Evolutionary conservation across 2,113 vertebrate genomes (phyloP).

Genomic region (Anoura caudifer): DNA sequence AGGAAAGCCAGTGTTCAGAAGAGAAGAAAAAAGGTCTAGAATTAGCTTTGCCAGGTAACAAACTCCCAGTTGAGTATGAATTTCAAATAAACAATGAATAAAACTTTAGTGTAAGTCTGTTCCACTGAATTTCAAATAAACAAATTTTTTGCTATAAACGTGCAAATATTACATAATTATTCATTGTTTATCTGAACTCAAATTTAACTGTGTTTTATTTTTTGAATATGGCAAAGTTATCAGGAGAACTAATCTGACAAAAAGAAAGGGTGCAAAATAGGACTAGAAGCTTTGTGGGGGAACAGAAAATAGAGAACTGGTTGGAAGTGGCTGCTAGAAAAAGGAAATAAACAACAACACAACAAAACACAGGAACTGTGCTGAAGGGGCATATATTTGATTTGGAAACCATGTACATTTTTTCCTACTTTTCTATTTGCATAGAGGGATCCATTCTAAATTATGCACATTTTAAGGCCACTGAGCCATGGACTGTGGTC

Average conservation of each 20-base stretch:
- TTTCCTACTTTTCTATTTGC: not conserved
- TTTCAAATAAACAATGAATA: not conserved
- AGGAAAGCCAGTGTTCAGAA: not conserved
- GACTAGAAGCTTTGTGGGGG: not conserved
- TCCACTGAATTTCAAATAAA: not conserved
- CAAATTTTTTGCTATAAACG: not conserved
- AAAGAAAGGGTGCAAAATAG: not conserved
- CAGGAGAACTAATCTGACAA: not conserved
- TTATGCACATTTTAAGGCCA: not conserved
- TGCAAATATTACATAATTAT: not conserved
- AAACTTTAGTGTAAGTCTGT: not conserved
- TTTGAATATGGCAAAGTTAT: not conserved
- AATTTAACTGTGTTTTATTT: conserved; percentile 24
- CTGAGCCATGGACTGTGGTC: not conserved
- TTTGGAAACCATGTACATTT: not conserved
- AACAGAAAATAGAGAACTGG: not conserved
- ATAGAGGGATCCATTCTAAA: not conserved
- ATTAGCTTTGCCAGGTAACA: not conserved
- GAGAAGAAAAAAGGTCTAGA: not conserved
- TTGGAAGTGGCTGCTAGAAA: not conserved
- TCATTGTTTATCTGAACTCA: not conserved
- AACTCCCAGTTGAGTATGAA: not conserved
- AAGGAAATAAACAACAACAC: not conserved
- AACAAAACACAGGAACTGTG: too few relatives aligned
- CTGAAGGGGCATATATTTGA: not conserved